Percentiles rank a stretch among this genome's conserved stretches.
phyloP scores from a whole-genome alignment of 2,113 vertebrate species.

The Petaurus breviceps region DNA sequence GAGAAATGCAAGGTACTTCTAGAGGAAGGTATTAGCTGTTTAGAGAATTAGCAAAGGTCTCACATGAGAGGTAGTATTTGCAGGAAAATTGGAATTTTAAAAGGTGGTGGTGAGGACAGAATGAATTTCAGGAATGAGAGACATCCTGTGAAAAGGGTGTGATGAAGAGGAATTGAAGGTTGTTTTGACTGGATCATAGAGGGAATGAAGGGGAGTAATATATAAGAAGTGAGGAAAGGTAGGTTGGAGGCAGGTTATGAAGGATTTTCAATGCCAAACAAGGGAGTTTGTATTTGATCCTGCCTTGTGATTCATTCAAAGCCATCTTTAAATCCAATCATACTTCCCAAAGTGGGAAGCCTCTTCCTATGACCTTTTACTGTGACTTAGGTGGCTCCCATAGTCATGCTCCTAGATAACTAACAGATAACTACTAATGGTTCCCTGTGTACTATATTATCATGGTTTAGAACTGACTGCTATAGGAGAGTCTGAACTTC shows the following conservation, averaged over 20 bases:
- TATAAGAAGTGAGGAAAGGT: not conserved
- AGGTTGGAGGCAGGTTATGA: not conserved
- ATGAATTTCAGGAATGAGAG: not conserved
- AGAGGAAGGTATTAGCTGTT: not conserved
- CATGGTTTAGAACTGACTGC: not conserved
- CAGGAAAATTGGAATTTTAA: not conserved
- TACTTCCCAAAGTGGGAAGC: too few species aligned
- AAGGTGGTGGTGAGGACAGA: not conserved
- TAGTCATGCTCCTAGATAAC: too few species aligned
- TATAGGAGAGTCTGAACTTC: not conserved
- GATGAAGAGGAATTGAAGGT: not conserved
- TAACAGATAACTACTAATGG: too few species aligned
- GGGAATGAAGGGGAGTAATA: not conserved
- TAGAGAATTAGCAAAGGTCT: not conserved
- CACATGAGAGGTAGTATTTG: not conserved
- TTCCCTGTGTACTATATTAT: too few species aligned
- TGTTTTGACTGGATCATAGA: not conserved
- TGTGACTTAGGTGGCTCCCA: too few species aligned
- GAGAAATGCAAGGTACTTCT: not conserved
- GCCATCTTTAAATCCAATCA: not conserved
- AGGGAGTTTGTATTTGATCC: not conserved
- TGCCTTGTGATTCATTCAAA: not conserved
- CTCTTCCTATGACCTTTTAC: too few species aligned
- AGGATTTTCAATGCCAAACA: not conserved
- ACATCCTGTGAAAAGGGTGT: not conserved